These are phyloP conservation scores for Apamea sordens DNA, from an alignment of 2,888 invertebrate genomes.

Conservation along the genomic window DNA sequence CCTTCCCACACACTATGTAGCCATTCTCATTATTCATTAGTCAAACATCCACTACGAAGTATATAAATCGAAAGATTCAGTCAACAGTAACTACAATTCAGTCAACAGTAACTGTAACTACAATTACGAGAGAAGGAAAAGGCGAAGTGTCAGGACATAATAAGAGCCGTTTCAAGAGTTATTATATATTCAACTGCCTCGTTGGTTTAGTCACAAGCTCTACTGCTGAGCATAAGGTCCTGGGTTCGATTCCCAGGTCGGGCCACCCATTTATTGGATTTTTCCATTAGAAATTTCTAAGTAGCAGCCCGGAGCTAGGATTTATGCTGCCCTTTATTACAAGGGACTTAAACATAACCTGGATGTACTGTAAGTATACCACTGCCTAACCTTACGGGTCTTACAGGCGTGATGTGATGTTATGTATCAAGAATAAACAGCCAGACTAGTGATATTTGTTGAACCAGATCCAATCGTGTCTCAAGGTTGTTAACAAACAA, in stretches of 20 bases:
- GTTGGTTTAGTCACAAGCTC: not conserved
- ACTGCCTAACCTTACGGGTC: not conserved
- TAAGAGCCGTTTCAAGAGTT: not conserved
- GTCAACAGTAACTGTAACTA: not conserved
- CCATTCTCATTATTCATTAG: not conserved
- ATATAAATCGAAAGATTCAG: not conserved
- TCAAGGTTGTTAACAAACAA: conserved; percentile 39
- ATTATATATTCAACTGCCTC: not conserved
- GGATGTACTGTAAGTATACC: not conserved
- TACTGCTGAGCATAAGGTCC: not conserved
- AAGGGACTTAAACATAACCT: not conserved
- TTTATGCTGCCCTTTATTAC: not conserved
- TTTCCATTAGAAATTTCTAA: not conserved
- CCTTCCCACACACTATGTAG: conserved; percentile 4
- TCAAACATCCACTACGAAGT: conserved; percentile 4
- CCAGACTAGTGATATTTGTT: conserved; percentile 26
- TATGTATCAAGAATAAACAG: not conserved
- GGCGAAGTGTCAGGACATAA: too few species aligned
- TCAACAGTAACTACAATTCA: not conserved
- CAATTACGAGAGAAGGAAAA: not conserved
- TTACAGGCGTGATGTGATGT: not conserved
- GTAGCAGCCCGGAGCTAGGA: not conserved
- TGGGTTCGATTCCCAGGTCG: not conserved
- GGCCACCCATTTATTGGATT: not conserved
- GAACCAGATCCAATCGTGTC: conserved; percentile 23